These are phyloP conservation scores for Bilobella aurantiaca DNA, from an alignment of 1,140 invertebrate species.

Conservation along the genomic window DNA sequence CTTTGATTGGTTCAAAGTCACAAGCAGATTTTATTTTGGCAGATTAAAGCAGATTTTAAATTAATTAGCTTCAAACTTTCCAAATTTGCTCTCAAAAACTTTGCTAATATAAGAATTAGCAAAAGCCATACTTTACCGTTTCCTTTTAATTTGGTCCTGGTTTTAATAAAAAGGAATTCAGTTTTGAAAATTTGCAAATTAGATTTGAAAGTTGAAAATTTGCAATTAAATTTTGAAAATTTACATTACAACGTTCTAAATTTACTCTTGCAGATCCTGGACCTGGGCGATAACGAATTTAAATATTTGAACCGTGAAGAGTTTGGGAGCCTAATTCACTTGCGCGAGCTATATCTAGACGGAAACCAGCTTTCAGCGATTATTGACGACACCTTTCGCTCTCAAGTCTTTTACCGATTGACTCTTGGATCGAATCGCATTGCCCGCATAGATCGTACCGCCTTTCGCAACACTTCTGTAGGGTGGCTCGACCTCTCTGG, in stretches of 20 bases:
- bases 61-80: too few species aligned
- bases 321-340: slow-evolving; percentile 51
- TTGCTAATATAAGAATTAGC: too few species aligned
- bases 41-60: too few species aligned
- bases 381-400: slow-evolving; percentile 56
- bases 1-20: too few species aligned
- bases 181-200: background rate
- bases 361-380: slow-evolving; percentile 62
- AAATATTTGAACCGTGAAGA: slow-evolving; percentile 63
- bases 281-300: slow-evolving; percentile 65
- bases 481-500: slow-evolving; percentile 44
- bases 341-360: slow-evolving; percentile 57
- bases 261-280: slow-evolving; percentile 46
- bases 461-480: slow-evolving; percentile 48
- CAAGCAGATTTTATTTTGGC: too few species aligned
- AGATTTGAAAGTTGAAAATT: background rate
- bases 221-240: background rate
- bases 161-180: background rate
- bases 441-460: slow-evolving; percentile 43
- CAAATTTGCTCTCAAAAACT: too few species aligned
- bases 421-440: slow-evolving; percentile 58
- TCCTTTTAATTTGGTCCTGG: too few species aligned
- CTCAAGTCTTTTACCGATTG: slow-evolving; percentile 44
- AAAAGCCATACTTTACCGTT: too few species aligned
- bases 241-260: background rate